Evolutionary conservation across 2,113 vertebrate genomes (phyloP).

Genomic region (Tachycineta bicolor): DNA sequence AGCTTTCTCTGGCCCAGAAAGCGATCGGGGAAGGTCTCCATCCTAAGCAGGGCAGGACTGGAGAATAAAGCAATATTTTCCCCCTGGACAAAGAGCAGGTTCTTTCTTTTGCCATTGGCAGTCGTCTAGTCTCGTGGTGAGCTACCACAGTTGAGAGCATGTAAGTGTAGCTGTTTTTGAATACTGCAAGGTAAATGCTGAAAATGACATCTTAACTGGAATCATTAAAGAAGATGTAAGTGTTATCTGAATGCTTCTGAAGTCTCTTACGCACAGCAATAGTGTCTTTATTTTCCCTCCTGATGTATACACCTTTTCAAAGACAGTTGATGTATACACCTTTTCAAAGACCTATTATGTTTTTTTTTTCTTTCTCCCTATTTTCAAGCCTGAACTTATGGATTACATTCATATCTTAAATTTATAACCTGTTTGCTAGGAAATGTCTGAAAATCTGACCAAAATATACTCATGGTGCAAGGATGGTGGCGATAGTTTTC

Average conservation of each 20-base stretch:
- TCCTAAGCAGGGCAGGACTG: too few species aligned
- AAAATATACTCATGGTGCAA: constrained; percentile 4
- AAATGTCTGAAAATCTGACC: constrained; percentile 37
- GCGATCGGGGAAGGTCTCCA: too few species aligned
- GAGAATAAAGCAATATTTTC: too few species aligned
- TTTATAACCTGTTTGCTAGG: constrained; percentile 52
- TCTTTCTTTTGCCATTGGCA: too few species aligned
- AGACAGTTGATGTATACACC: too few species aligned
- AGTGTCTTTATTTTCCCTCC: constrained; percentile 71
- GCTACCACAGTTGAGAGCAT: too few species aligned
- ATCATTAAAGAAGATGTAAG: constrained; percentile 78
- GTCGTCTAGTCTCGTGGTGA: too few species aligned
- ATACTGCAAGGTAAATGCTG: constrained; percentile 75
- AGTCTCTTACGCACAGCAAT: constrained; percentile 64
- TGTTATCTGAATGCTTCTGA: constrained; percentile 74
- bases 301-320: constrained; percentile 65
- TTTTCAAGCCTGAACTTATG: constrained; percentile 53
- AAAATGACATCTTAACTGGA: constrained; percentile 82
- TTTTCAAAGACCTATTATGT: too few species aligned
- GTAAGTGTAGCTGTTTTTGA: constrained; percentile 75
- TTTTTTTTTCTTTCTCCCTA: constrained; percentile 67
- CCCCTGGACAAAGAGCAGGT: too few species aligned
- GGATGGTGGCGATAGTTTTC: not conserved
- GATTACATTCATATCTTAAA: constrained; percentile 51
- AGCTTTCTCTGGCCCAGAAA: too few species aligned